Conservation (phyloP, 2,113 vertebrate genomes). For the Atherinomorus stipes region DNA sequence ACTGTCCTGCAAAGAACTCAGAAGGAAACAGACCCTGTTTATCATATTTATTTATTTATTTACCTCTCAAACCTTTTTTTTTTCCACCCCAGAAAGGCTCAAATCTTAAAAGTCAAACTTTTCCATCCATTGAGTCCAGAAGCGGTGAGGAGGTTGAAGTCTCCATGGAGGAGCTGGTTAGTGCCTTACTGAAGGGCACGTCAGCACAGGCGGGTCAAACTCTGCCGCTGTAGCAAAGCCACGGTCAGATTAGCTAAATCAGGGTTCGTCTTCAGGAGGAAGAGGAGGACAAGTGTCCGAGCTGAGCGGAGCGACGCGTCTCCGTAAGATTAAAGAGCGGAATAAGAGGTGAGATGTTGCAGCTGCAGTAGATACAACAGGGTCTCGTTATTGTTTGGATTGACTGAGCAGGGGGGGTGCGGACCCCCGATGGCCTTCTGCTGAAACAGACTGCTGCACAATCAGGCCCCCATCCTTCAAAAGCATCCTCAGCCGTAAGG, state of each 20-base stretch:
- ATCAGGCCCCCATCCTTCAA: constrained; percentile 25
- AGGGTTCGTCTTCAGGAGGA: constrained; percentile 17
- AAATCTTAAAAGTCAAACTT: constrained; percentile 7
- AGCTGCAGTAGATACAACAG: constrained; percentile 40
- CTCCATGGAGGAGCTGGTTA: constrained; percentile 54
- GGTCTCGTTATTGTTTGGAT: constrained; percentile 38
- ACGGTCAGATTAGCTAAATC: constrained; percentile 16
- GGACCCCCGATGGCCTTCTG: constrained; percentile 27
- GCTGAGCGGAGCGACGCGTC: not conserved
- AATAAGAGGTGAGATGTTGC: constrained; percentile 33
- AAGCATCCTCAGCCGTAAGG: constrained; percentile 30
- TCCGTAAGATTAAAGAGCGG: constrained; percentile 3
- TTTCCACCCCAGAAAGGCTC: constrained; percentile 26
- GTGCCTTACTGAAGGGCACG: constrained; percentile 74
- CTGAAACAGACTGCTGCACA: constrained; percentile 24
- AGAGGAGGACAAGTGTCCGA: constrained; percentile 22
- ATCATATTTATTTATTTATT: constrained; percentile 85
- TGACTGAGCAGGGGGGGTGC: constrained; percentile 29
- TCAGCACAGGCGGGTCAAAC: constrained; percentile 40
- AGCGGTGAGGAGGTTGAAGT: constrained; percentile 19
- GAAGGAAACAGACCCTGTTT: constrained; percentile 61
- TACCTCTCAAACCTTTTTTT: constrained; percentile 45
- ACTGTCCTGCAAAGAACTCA: constrained; percentile 49
- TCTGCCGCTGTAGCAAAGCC: constrained; percentile 21
- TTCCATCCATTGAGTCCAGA: constrained; percentile 7